Evolutionary conservation across 64 coral and sea anemone genomes (phyloP), one percentile per base, ranked within the genome.

Genomic region (Anthopleura sola): DNA sequence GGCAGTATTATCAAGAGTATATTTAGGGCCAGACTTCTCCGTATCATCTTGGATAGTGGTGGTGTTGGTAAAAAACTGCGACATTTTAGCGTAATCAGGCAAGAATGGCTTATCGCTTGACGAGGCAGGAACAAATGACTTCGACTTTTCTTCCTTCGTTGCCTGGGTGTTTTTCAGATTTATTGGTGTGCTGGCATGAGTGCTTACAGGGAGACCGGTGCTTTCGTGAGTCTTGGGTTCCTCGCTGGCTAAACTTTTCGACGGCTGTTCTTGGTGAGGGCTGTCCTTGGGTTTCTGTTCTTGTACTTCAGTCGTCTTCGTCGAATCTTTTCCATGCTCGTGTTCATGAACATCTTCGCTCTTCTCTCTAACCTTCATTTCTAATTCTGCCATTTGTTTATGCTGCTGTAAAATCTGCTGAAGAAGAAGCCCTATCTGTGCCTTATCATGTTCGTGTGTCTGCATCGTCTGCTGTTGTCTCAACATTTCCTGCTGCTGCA

Each of bases 351-450:
- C 19, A 5, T 71, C 66, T 13, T 71, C 66, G 3, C 21, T 69
- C 32, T 49, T 86, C n/a, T 86, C 85, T 47, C 62, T 86, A 24
- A 90, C 19, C 49, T 90, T 90, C 20, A 84, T 32, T 71, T 90
- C 82, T 36, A 90, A 48, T 21, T 90, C 88, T 8, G 88, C 53
- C 49, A 90, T 21, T 37, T 90, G 83, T 46, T 49, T 78, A 20
- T 90, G 88, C 20, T 90, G 88, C n/a, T 90, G 82, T 17, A 90
- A 38, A 6, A 90, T 55, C 55, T 85, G 88, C 28, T 90, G 88
- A 13, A 90, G 47, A 12, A 90, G 71, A 33, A 84, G 88, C 9
- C 81, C 75, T 9, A 90, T 37, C 3, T 90, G 88, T 49, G 80
- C 82, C n/a, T 90, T 82, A 60, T 90, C 88, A 56, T 75, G 57